Base-by-base conservation (phyloP, 2,797 vertebrate species). In the Bovichtus diacanthus region DNA sequence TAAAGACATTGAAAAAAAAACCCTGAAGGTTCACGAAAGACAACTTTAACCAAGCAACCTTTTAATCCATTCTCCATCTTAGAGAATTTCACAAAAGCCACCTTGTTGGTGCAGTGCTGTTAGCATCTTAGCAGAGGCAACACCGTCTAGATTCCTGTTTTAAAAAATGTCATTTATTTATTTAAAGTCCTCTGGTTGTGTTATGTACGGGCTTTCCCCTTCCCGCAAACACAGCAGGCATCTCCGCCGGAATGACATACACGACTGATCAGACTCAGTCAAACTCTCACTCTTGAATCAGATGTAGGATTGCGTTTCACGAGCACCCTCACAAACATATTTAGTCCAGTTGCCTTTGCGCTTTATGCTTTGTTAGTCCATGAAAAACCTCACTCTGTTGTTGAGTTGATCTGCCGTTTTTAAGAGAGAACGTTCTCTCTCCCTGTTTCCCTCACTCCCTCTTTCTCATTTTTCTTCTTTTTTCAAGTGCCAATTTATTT, bases 401-500 rank as follows among this genome's bases (percentile, higher is more conserved):
- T 89, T 79, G 80, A 87, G 74, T 74, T 78, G 73, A 91, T 91
- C 85, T 78, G 72, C 68, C 72, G 89, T 81, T 60, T 92, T 87
- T 85, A 72, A 74, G 58, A 83, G 54, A 68, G 82, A 76, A 69
- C 70, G 76, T 55, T 83, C 74, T 80, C 81, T 74, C 75, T 87
- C 82, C 60, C 58, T 64, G 66, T 88, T 83, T 92, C 84, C 69
- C 82, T 87, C 84, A 16, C 80, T 91, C 90, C 78, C 86, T 90
- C 83, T 64, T 88, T 93, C 85, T 93, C 86, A 16, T 90, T 93
- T 89, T 92, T 88, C 90, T 92, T 81, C 91, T 96, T 94, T 94
- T 95, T 95, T 95, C 90, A 93, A 94, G 93, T 95, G 94, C 95
- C 95, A 95, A 95, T 95, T 95, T 94, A 95, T 95, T 95, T 93